Conservation (phyloP, 2,113 vertebrate species). For the Paedocypris sp. region DNA sequence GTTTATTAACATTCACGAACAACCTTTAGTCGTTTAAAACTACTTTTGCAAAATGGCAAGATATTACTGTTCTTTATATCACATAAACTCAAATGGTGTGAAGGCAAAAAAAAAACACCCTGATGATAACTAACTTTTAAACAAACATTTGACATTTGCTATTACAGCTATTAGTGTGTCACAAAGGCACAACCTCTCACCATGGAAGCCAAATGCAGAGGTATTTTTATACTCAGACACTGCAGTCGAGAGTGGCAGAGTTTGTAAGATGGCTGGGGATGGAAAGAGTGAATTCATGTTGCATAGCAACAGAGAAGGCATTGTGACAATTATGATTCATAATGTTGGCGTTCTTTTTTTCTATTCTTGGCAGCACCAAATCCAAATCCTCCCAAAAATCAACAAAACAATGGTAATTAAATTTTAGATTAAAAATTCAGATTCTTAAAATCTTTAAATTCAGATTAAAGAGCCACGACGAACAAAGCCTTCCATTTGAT, state of each 20-base stretch:
- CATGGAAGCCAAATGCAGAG: not conserved
- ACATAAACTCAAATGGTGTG: too few relatives aligned
- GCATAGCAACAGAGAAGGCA: conserved; percentile 30
- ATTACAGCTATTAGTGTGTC: conserved; percentile 21
- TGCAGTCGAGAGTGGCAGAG: not conserved
- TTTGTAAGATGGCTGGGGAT: not conserved
- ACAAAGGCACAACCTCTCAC: not conserved
- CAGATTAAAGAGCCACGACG: conserved; percentile 19
- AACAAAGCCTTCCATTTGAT: conserved; percentile 18
- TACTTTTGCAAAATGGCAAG: too few relatives aligned
- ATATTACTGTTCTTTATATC: too few relatives aligned
- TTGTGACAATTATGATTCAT: conserved; percentile 28
- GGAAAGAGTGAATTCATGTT: conserved; percentile 16
- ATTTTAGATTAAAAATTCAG: too few relatives aligned
- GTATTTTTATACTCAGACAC: conserved; percentile 15
- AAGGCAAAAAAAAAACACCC: not conserved
- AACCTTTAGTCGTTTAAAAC: too few relatives aligned
- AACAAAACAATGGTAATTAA: conserved; percentile 27
- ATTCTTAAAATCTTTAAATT: too few relatives aligned
- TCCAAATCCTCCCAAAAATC: conserved; percentile 10
- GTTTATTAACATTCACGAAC: too few relatives aligned
- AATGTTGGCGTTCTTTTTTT: conserved; percentile 21
- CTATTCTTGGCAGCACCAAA: conserved; percentile 1
- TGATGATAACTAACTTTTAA: conserved; percentile 17
- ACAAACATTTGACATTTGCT: conserved; percentile 27